These are phyloP conservation scores for Phylloscopus trochilus DNA, from an alignment of 2,113 vertebrate genomes.

Conservation along the genomic window DNA sequence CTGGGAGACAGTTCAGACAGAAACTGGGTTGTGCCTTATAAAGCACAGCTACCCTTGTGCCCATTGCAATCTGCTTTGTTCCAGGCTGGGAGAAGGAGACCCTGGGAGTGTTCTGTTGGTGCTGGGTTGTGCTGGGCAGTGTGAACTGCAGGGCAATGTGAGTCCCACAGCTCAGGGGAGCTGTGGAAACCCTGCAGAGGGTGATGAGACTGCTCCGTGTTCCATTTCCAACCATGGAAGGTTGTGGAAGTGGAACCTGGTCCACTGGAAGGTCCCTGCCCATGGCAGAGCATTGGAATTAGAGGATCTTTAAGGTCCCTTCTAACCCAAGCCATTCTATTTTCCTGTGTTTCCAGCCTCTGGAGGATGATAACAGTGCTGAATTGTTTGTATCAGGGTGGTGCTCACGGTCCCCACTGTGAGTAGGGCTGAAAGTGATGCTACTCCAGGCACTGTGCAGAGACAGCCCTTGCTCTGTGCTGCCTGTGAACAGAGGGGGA, in stretches of 20 bases:
- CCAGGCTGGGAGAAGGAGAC: background rate
- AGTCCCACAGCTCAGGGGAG: background rate
- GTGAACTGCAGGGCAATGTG: background rate
- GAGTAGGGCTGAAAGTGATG: background rate
- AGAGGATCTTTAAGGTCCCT: background rate
- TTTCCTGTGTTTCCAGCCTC: background rate
- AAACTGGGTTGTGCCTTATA: background rate
- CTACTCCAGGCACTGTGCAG: background rate
- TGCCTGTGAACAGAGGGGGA: background rate
- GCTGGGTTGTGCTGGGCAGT: accelerated
- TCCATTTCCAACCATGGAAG: background rate
- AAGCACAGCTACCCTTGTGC: background rate
- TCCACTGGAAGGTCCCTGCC: background rate
- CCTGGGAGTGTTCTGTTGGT: accelerated
- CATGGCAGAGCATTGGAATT: background rate
- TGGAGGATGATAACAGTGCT: background rate
- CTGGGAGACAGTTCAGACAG: background rate
- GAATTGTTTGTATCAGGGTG: accelerated
- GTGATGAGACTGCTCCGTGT: accelerated
- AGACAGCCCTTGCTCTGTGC: background rate
- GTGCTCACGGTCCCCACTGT: background rate
- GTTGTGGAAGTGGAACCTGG: no score
- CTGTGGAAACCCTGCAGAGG: background rate
- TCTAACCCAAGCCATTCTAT: background rate
- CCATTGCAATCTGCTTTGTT: background rate